phyloP scores from a whole-genome alignment of 2,888 invertebrate genomes.

The Nephrotoma flavescens region DNA sequence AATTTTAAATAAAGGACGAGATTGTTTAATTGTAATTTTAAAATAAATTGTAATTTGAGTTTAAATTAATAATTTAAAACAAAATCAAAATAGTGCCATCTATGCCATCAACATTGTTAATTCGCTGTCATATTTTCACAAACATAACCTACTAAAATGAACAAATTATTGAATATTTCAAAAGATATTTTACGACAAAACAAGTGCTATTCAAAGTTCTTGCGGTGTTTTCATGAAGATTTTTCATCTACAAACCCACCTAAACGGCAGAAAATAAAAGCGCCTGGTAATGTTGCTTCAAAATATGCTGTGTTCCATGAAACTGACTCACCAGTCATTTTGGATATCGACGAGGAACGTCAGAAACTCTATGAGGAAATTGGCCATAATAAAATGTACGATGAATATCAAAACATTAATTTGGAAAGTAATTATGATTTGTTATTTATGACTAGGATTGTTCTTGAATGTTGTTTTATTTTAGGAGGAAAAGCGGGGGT shows the following conservation, averaged over 20 bases:
- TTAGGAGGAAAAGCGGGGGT: slow-evolving; percentile 72
- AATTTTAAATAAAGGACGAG: too few relatives aligned
- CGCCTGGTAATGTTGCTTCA: slow-evolving; percentile 35
- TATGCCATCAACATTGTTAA: too few relatives aligned
- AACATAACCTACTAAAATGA: not conserved
- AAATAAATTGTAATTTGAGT: too few relatives aligned
- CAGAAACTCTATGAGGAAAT: slow-evolving; percentile 23
- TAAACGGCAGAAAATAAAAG: slow-evolving; percentile 13
- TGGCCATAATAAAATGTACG: slow-evolving; percentile 38
- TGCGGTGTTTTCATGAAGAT: slow-evolving; percentile 7
- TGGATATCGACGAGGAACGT: slow-evolving; percentile 56
- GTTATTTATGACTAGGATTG: not conserved
- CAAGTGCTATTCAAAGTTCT: not conserved
- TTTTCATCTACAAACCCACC: slow-evolving; percentile 1
- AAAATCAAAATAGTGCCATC: too few relatives aligned
- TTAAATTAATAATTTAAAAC: too few relatives aligned
- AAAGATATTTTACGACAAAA: not conserved
- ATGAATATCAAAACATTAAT: slow-evolving; percentile 29
- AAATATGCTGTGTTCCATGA: slow-evolving; percentile 60
- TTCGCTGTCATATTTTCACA: not conserved
- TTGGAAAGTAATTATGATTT: slow-evolving; percentile 38
- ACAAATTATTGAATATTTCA: not conserved
- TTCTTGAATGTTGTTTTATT: slow-evolving; percentile 1
- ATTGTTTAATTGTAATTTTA: too few relatives aligned
- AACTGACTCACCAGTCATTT: slow-evolving; percentile 49